Evolutionary conservation across 2,888 invertebrate genomes (phyloP).

Genomic region (Metalampra italica): DNA sequence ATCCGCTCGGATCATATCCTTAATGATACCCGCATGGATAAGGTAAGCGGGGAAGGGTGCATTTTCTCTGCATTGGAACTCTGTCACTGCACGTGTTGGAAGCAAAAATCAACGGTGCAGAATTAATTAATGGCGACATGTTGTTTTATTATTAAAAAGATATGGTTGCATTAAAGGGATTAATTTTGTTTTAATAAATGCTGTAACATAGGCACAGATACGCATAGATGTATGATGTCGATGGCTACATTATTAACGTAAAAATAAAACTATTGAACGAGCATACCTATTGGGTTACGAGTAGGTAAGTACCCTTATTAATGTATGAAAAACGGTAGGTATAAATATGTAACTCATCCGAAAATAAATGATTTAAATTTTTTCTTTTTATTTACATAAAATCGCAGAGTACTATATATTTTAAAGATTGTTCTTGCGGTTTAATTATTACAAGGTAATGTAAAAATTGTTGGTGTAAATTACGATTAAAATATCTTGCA

Average conservation of each 20-base stretch:
- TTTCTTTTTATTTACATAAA: too few relatives aligned
- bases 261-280: too few relatives aligned
- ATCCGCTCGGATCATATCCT: conserved; percentile 71
- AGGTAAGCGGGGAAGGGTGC: conserved; percentile 44
- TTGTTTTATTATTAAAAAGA: conserved; percentile 61
- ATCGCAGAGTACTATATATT: too few relatives aligned
- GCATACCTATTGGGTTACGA: too few relatives aligned
- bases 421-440: too few relatives aligned
- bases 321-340: too few relatives aligned
- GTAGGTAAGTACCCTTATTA: too few relatives aligned
- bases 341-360: too few relatives aligned
- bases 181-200: conserved; percentile 25
- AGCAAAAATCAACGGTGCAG: conserved; percentile 50
- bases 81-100: conserved; percentile 26
- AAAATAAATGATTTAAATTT: too few relatives aligned
- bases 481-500: conserved; percentile 44
- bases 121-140: conserved; percentile 72
- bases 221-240: too few relatives aligned
- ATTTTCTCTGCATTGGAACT: conserved; percentile 47
- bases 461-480: conserved; percentile 31
- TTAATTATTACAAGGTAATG: neutral
- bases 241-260: too few relatives aligned
- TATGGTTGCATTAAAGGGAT: conserved; percentile 47
- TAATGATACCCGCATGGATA: conserved; percentile 67
- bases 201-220: conserved; percentile 14